Conservation (phyloP, 1,140 invertebrate species). For the Neuroterus valhalla region DNA sequence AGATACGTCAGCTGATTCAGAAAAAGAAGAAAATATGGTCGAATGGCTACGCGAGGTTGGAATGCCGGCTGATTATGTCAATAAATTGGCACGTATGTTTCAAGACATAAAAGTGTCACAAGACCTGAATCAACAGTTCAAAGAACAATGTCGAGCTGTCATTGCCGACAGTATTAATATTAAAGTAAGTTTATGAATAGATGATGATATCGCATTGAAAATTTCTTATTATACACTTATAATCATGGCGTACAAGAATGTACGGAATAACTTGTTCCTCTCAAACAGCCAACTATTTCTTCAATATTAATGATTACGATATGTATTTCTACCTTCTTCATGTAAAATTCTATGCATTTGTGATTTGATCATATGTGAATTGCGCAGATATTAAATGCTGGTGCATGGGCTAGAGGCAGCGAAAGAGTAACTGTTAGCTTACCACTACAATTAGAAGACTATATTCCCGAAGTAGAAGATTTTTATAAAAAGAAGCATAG, state of each 20-base stretch:
- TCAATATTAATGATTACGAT: too few species aligned
- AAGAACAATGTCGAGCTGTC: slow-evolving; percentile 78
- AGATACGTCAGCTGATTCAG: slow-evolving; percentile 97
- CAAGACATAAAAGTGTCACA: slow-evolving; percentile 99
- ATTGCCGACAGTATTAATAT: slow-evolving; percentile 85
- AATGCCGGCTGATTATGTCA: slow-evolving; percentile 99
- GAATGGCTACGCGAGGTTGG: slow-evolving; percentile 96
- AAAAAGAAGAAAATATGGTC: slow-evolving; percentile 99
- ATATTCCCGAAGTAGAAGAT: slow-evolving; percentile 97
- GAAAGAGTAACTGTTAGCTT: slow-evolving; percentile 96
- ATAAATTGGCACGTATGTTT: slow-evolving; percentile 97
- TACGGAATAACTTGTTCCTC: too few species aligned
- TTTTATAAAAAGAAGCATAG: slow-evolving; percentile 98
- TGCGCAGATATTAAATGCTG: slow-evolving; percentile 94
- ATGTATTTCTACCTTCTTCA: background rate
- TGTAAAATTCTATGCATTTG: slow-evolving; percentile 31
- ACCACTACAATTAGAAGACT: slow-evolving; percentile 97
- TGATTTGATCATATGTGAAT: slow-evolving; percentile 19
- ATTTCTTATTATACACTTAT: background rate
- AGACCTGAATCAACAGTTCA: slow-evolving; percentile 97
- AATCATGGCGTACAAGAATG: too few species aligned
- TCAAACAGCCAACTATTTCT: too few species aligned
- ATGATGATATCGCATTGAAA: background rate
- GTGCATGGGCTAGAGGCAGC: slow-evolving; percentile 96
- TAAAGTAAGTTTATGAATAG: slow-evolving; percentile 72